These are phyloP conservation scores for Liasis olivaceus DNA, from an alignment of 2,797 vertebrate genomes.

Conservation along the genomic window DNA sequence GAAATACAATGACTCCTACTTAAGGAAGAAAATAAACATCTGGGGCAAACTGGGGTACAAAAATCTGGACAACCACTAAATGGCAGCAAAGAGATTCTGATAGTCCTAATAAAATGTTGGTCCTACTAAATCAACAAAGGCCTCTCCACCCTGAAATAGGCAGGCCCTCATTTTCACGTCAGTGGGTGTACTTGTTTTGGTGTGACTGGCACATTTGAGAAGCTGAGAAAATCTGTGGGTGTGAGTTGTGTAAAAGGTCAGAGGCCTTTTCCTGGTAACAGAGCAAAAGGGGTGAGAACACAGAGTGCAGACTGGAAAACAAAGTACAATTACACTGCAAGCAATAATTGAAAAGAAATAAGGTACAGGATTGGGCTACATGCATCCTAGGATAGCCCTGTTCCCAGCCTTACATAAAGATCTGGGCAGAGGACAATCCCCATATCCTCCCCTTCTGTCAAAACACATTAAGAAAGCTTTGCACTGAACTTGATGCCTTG, in stretches of 20 bases:
- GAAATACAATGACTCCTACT: background rate
- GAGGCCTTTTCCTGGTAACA: background rate
- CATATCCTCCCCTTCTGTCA: background rate
- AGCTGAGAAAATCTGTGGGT: conserved; percentile 8
- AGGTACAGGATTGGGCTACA: background rate
- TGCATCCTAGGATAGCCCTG: background rate
- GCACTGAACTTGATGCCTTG: background rate
- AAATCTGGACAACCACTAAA: background rate
- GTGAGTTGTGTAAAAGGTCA: background rate
- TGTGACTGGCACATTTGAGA: conserved; percentile 10
- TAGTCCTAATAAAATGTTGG: background rate
- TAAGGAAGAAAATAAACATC: background rate
- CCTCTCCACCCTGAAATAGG: background rate
- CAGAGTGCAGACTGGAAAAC: background rate
- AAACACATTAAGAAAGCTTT: background rate
- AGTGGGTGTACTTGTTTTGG: conserved; percentile 12
- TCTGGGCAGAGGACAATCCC: background rate
- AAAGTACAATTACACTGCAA: background rate
- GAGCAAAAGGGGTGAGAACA: background rate
- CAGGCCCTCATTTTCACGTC: background rate
- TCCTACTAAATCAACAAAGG: background rate
- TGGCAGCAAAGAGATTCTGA: background rate
- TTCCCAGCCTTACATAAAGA: background rate
- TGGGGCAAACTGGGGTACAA: background rate
- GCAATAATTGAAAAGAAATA: background rate